A percentile compares a stretch with the other conserved stretches of the same genome.
Conservation (phyloP, 92 coral and sea anemone genomes). For the Galaxea fascicularis region DNA sequence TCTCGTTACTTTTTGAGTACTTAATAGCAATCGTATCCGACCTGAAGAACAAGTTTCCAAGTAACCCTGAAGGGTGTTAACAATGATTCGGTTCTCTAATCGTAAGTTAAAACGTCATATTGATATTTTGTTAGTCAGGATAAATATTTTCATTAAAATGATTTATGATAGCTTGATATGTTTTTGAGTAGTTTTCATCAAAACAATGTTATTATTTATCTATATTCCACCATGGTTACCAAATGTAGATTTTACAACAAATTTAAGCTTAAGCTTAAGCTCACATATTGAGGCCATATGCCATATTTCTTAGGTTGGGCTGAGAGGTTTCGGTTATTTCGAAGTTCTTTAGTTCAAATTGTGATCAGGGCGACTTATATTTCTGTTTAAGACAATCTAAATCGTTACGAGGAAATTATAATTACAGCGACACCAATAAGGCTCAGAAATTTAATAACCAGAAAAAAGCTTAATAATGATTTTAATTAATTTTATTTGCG, state of each 20-base stretch:
- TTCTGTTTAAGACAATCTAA: too few species aligned
- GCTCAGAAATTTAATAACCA: constrained; percentile 4
- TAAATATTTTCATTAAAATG: not conserved
- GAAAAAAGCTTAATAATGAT: not conserved
- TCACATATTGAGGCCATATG: not conserved
- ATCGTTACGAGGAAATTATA: not conserved
- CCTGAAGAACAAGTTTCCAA: not conserved
- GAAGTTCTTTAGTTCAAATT: too few species aligned
- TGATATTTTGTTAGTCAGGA: not conserved
- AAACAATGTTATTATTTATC: not conserved
- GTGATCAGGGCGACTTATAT: too few species aligned
- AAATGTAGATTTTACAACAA: not conserved
- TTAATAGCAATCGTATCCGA: not conserved
- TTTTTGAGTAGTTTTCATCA: not conserved
- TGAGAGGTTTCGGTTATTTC: too few species aligned
- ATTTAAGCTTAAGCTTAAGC: too few species aligned
- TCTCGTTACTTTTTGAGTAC: too few species aligned
- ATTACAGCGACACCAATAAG: not conserved
- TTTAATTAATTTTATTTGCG: not conserved
- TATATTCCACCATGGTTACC: too few species aligned
- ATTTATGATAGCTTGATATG: not conserved
- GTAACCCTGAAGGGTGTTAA: constrained; percentile 6
- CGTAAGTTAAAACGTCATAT: not conserved
- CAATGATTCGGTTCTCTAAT: not conserved
- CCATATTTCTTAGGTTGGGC: too few species aligned